These are phyloP conservation scores for Neomicropteryx cornuta DNA, from an alignment of 1,140 invertebrate species.

Conservation along the genomic window DNA sequence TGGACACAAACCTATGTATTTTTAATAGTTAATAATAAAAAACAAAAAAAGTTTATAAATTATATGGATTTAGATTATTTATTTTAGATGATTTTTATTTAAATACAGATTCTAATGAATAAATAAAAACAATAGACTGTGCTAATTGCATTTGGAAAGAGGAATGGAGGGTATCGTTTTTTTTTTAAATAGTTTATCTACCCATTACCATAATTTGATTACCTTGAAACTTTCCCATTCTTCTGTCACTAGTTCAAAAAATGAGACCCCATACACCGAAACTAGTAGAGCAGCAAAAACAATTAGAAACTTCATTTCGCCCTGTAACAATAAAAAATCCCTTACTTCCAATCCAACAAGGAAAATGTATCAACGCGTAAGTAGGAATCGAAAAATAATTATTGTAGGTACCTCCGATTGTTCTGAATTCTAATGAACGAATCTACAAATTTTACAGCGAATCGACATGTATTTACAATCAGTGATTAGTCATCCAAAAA, in stretches of 20 bases:
- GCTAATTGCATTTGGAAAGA: no score
- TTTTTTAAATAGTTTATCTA: neutral
- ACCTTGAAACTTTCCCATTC: constrained; percentile 72
- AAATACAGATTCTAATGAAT: neutral
- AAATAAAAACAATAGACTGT: no score
- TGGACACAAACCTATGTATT: no score
- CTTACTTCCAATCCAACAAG: neutral
- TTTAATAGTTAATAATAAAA: no score
- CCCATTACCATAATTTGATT: constrained; percentile 20
- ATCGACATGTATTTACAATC: no score
- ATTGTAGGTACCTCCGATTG: neutral
- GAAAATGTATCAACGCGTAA: neutral
- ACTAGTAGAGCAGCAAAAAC: constrained; percentile 34
- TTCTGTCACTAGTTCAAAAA: constrained; percentile 56
- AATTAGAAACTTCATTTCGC: constrained; percentile 36
- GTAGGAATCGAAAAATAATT: neutral
- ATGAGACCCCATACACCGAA: constrained; percentile 46
- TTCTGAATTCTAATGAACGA: no score
- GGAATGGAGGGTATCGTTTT: neutral
- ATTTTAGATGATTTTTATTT: no score
- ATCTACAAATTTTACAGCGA: no score
- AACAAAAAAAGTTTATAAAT: no score
- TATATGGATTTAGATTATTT: no score
- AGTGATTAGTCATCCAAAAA: no score
- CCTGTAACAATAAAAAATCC: neutral